Evolutionary conservation across 1,140 invertebrate genomes (phyloP).

Genomic region (Drosophila leontia): DNA sequence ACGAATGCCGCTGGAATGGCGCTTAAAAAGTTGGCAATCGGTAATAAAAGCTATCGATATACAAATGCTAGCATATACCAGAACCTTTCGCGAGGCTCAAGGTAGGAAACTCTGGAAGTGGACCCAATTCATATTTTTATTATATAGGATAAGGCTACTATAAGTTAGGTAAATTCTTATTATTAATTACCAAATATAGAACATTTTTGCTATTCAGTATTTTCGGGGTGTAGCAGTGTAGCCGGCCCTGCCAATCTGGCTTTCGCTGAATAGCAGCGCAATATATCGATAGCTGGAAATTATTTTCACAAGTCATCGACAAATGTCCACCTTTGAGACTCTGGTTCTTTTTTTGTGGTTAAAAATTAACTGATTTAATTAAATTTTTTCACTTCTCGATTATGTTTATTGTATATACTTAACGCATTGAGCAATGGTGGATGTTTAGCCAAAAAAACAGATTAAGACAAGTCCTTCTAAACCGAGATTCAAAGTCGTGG

Average conservation of each 20-base stretch:
- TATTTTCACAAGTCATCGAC: background rate
- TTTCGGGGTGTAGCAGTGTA: too few relatives aligned
- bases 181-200: background rate
- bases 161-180: background rate
- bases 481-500: background rate
- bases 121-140: background rate
- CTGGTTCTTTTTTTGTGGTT: too few relatives aligned
- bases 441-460: background rate
- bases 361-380: conserved; percentile 45
- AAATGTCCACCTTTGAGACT: background rate
- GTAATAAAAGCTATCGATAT: background rate
- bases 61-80: background rate
- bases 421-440: background rate
- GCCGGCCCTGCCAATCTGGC: too few relatives aligned
- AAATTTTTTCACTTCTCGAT: conserved; percentile 21
- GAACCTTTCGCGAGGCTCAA: background rate
- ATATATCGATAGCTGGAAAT: too few relatives aligned
- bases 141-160: background rate
- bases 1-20: conserved; percentile 16
- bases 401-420: background rate
- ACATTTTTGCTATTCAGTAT: background rate
- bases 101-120: background rate
- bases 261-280: too few relatives aligned
- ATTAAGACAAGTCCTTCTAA: background rate
- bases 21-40: too few relatives aligned